Evolutionary conservation across 2,888 invertebrate species (phyloP).

Genomic region (Linyphia triangularis): DNA sequence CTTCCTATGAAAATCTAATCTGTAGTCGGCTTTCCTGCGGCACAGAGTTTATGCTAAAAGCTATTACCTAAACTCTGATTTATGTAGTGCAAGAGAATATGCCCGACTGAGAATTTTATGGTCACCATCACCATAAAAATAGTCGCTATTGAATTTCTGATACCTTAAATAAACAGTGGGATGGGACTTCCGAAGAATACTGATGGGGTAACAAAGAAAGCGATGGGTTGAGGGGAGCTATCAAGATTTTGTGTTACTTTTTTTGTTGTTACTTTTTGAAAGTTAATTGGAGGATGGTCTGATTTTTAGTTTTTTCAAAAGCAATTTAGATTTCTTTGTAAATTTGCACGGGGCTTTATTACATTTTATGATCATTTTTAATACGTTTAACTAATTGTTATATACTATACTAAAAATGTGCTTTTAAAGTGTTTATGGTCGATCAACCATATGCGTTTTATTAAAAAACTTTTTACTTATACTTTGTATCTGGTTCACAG

Average conservation of each 20-base stretch:
- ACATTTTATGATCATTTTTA: too few relatives aligned
- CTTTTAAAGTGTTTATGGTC: too few relatives aligned
- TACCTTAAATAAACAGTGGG: constrained; percentile 51
- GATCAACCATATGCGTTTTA: too few relatives aligned
- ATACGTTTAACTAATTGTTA: too few relatives aligned
- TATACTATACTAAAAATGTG: too few relatives aligned
- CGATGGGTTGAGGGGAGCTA: not conserved
- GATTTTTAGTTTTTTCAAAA: too few relatives aligned
- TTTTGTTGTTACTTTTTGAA: not conserved
- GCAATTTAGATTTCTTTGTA: too few relatives aligned
- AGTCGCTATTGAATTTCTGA: constrained; percentile 54
- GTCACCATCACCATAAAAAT: constrained; percentile 59
- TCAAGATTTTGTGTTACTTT: not conserved
- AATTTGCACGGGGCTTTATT: too few relatives aligned
- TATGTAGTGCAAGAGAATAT: constrained; percentile 58
- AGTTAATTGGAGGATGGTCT: not conserved
- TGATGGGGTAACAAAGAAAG: constrained; percentile 5
- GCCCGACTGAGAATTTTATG: constrained; percentile 47
- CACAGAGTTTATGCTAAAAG: constrained; percentile 57
- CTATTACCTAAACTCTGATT: constrained; percentile 60
- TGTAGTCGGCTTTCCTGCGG: constrained; percentile 17
- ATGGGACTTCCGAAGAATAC: constrained; percentile 24
- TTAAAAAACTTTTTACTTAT: too few relatives aligned
- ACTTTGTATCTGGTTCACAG: too few relatives aligned
- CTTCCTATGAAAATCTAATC: constrained; percentile 54